Base-by-base conservation (phyloP, 2,888 invertebrate species). In the Tiliacea aurago region DNA sequence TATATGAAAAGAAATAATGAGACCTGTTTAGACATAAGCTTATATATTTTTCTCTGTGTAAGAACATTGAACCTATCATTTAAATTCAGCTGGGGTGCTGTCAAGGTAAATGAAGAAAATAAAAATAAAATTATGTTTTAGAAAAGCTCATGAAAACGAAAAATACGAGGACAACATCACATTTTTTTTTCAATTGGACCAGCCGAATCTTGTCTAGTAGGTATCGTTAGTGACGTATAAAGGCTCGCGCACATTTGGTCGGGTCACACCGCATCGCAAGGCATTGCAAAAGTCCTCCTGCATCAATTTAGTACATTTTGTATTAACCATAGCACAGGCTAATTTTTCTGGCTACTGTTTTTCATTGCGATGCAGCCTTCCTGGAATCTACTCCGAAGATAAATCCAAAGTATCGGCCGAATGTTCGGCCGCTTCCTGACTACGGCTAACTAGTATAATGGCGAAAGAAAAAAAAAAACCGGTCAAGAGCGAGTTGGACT, bases 101-200 rank as follows among this genome's bases (percentile, higher is more conserved):
- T 73, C 55, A 55, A 73, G 20, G 59, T 55, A 65, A 65, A 79
- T 64, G 43, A 79, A 80, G 43, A 18, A 23, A 59, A 76, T 23
- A 64, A 71, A 75, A 41, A 58, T 53, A 13, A 61, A 61, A 80
- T 65, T 13, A 55, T 37, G 13, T 73, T 59, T 53, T 23, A 33
- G 5, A 23, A 59, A 37, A 63, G 18, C 33, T 59, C 13, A 37
- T 18, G 43, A 62, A 62, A 64, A 49, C 28, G 47, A 65, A 55
- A 79, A 73, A 76, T 28, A 53, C 53, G 15, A 11, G 41, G 63
- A 33, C 18, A 13, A 58, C 4, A 13, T 51, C 7, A 28, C 2
- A 47, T 58, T 78, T 70, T 41, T 53, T 61, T 72, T 55, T 15
- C 72, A 37, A 59, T 76, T 61, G 47, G 41, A 43, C 20, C 4